Evolutionary conservation across 2,113 vertebrate species (phyloP).

Genomic region (Thalassoma bifasciatum): DNA sequence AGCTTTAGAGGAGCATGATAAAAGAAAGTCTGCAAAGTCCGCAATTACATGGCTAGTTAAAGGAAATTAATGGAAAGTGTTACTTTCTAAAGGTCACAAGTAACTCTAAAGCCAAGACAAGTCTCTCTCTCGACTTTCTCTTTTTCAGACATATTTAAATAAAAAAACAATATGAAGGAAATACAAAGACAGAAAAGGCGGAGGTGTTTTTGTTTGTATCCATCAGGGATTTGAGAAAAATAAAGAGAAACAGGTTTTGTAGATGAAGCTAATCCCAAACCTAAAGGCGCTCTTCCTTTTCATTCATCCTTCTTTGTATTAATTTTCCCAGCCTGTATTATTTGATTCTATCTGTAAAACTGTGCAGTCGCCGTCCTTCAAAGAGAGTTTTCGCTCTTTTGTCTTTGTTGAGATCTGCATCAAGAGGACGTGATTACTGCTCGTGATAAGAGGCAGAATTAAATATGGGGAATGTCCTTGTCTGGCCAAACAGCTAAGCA

Average conservation of each 20-base stretch:
- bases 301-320: background rate
- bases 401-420: conserved; percentile 52
- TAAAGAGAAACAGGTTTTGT: background rate
- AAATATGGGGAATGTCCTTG: conserved; percentile 53
- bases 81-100: conserved; percentile 40
- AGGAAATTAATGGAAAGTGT: conserved; percentile 36
- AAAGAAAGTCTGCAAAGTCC: conserved; percentile 22
- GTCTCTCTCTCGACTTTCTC: background rate
- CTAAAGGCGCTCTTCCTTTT: background rate
- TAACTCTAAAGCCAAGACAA: conserved; percentile 17
- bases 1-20: conserved; percentile 24
- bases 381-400: conserved; percentile 32
- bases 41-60: conserved; percentile 45
- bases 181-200: conserved; percentile 26
- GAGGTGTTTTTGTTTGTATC: conserved; percentile 46
- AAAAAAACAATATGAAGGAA: conserved; percentile 18
- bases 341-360: conserved; percentile 16
- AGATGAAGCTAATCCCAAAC: conserved; percentile 9
- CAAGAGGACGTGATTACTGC: conserved; percentile 28
- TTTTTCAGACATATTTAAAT: conserved; percentile 13
- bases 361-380: conserved; percentile 41
- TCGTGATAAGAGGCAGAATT: conserved; percentile 49
- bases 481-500: conserved; percentile 37
- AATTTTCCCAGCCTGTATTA: background rate
- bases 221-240: conserved; percentile 7